These are phyloP conservation scores for Camarhynchus parvulus DNA, from an alignment of 2,113 vertebrate species.

Conservation along the genomic window DNA sequence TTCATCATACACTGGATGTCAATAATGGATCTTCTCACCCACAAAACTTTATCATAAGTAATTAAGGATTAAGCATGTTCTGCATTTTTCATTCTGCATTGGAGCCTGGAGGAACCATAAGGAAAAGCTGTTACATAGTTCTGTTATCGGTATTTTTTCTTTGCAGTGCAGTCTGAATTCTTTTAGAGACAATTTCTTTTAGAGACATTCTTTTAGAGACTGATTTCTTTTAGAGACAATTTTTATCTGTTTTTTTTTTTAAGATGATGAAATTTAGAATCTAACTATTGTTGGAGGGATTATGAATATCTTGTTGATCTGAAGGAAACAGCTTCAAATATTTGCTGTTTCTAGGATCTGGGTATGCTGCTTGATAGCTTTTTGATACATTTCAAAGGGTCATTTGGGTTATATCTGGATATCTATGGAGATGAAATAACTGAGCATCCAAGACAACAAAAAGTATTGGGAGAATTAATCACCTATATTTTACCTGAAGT, in stretches of 20 bases:
- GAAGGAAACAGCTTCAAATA: not conserved
- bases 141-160: not conserved
- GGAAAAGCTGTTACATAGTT: accelerated
- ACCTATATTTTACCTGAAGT: not conserved
- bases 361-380: not conserved
- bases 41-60: not conserved
- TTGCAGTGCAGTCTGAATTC: not conserved
- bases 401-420: not conserved
- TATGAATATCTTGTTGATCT: not conserved
- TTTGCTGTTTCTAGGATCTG: not conserved
- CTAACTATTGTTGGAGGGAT: not conserved
- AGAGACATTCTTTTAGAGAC: too few relatives aligned
- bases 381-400: not conserved
- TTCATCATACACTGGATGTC: not conserved
- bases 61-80: not conserved
- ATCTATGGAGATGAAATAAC: not conserved
- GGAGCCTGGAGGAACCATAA: not conserved
- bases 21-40: not conserved
- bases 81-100: not conserved
- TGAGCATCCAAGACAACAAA: not conserved
- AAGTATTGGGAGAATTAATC: not conserved
- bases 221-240: too few relatives aligned
- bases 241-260: not conserved
- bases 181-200: too few relatives aligned
- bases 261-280: not conserved